Conservation (phyloP, 2,797 vertebrate genomes). For the Halcyon leucocephala region DNA sequence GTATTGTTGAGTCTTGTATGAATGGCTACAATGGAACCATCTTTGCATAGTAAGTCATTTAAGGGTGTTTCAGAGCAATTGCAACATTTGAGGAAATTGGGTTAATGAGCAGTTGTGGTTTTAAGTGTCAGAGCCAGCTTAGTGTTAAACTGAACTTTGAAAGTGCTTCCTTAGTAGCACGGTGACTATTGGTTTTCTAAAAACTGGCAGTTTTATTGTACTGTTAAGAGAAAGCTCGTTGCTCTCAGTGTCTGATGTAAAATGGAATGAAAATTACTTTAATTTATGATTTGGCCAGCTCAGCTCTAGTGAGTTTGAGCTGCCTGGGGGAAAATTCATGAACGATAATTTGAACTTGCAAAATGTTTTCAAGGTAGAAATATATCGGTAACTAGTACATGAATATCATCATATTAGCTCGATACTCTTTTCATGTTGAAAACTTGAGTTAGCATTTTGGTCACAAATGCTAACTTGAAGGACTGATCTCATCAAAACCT, state of each 20-base stretch:
- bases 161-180: not conserved
- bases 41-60: slow-evolving; percentile 94
- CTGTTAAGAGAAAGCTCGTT: not conserved
- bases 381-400: not conserved
- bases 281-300: not conserved
- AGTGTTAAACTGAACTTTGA: not conserved
- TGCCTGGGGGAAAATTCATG: not conserved
- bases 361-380: not conserved
- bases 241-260: not conserved
- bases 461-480: not conserved
- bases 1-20: slow-evolving; percentile 95
- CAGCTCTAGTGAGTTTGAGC: not conserved
- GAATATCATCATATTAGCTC: not conserved
- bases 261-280: not conserved
- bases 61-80: not conserved
- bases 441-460: not conserved
- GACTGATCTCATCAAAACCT: not conserved
- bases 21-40: slow-evolving; percentile 98
- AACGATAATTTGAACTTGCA: not conserved
- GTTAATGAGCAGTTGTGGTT: not conserved
- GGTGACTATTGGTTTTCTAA: not conserved
- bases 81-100: not conserved
- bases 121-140: not conserved
- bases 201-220: not conserved
- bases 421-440: not conserved